Evolutionary conservation across 2,113 vertebrate species (phyloP), one percentile per base, ranked within the genome.

Genomic region (Rutilus rutilus): DNA sequence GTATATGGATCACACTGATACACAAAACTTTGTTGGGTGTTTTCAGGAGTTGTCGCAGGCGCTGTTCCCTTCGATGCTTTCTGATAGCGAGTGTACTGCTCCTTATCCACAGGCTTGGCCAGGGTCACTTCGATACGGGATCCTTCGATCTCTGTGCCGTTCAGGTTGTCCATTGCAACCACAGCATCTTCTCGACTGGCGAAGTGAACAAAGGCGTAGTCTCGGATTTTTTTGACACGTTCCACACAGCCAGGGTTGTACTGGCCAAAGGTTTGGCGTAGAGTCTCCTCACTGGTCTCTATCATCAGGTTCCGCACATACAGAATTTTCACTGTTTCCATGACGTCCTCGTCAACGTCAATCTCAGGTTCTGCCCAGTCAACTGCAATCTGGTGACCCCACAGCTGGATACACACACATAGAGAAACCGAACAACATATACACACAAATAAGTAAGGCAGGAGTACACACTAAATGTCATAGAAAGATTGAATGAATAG

Each of bases 221-320:
- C 98, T 0, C 98, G 96, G 88, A 99, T 99, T 95, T 99, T 99
- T 94, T 99, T 99, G 84, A 99, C 97, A 15, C 98, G 95, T 88
- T 99, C 98, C 81, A 99, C 97, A 47, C 97, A 97, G 86, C 98
- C 97, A 0, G 96, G 96, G 90, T 98, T 99, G 93, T 97, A 99
- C 92, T 99, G 97, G 88, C 97, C 96, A 82, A 99, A 99, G 83
- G 96, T 95, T 92, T 96, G 94, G 93, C 97, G 96, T 88, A 99
- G 97, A 8, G 94, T 96, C 91, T 99, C 98, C 92, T 99, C 98
- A 0, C 96, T 96, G 81, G 98, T 99, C 93, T 99, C 98, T 86
- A 99, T 99, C 98, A 99, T 99, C 85, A 99, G 96, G 93, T 99
- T 99, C 60, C 98, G 95, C 86, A 99, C 98, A 1, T 99, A 99